These are phyloP conservation scores for Xanthostigma xanthostigma DNA, from an alignment of 2,888 invertebrate genomes.

Conservation along the genomic window DNA sequence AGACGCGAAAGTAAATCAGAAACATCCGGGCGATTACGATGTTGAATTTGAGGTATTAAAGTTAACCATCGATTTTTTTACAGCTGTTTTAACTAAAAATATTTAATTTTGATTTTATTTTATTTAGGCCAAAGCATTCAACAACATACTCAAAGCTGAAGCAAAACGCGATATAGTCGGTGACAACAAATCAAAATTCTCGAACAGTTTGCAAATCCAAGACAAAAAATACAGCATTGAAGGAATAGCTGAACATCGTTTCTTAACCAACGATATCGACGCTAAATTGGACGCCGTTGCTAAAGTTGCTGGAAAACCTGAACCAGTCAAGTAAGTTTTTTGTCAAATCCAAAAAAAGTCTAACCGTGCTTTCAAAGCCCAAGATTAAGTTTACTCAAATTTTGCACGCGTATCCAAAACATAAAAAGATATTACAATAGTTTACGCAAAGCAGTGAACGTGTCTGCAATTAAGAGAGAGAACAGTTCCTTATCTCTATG, in stretches of 20 bases:
- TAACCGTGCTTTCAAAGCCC: too few relatives aligned
- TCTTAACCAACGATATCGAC: constrained; percentile 37
- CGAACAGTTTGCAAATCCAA: constrained; percentile 40
- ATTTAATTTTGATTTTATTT: neutral
- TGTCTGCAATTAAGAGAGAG: too few relatives aligned
- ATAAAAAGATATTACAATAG: too few relatives aligned
- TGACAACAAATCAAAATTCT: constrained; percentile 42
- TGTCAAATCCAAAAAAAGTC: constrained; percentile 7
- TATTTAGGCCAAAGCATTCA: constrained; percentile 25
- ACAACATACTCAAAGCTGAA: constrained; percentile 35
- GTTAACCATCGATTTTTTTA: constrained; percentile 23
- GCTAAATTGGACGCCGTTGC: constrained; percentile 39
- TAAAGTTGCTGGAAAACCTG: constrained; percentile 37
- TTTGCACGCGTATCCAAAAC: too few relatives aligned
- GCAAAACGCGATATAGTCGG: constrained; percentile 40
- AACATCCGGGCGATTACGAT: constrained; percentile 33
- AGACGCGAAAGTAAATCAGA: constrained; percentile 28
- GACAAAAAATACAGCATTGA: constrained; percentile 47
- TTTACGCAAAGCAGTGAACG: too few relatives aligned
- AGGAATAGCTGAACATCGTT: constrained; percentile 39
- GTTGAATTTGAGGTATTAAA: constrained; percentile 38
- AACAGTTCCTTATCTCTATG: too few relatives aligned
- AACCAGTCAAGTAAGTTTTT: constrained; percentile 38
- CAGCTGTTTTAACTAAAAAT: neutral
- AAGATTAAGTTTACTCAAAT: too few relatives aligned